A percentile compares a stretch with the other conserved stretches of the same genome.
Evolutionary conservation across 2,888 invertebrate genomes (phyloP).

Genomic region (Parnassius mnemosyne): DNA sequence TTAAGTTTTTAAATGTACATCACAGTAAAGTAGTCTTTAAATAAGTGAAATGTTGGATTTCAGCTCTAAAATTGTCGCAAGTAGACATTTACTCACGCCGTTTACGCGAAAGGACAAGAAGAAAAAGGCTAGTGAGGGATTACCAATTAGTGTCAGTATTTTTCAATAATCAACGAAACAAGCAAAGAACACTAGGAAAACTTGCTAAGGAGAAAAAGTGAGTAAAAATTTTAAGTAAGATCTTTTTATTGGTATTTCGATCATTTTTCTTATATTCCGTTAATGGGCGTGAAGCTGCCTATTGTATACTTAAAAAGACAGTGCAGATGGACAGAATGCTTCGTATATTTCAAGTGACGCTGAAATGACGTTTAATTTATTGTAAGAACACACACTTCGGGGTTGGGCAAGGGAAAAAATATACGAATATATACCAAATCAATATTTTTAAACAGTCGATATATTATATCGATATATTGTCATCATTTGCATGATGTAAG

Average conservation of each 20-base stretch:
- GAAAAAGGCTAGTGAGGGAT: slow-evolving; percentile 94
- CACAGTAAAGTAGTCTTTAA: not conserved
- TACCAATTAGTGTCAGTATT: slow-evolving; percentile 94
- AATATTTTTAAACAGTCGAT: too few species aligned
- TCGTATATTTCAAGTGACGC: too few species aligned
- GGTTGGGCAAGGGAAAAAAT: too few species aligned
- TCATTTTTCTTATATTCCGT: not conserved
- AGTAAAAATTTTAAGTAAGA: slow-evolving; percentile 36
- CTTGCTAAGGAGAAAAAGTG: slow-evolving; percentile 90
- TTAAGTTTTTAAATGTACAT: too few species aligned
- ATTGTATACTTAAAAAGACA: too few species aligned
- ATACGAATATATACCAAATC: too few species aligned
- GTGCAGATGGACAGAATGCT: too few species aligned
- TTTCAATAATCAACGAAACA: slow-evolving; percentile 84
- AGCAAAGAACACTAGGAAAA: slow-evolving; percentile 81
- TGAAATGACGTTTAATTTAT: too few species aligned
- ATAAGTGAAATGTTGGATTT: slow-evolving; percentile 32
- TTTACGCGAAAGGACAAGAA: slow-evolving; percentile 90
- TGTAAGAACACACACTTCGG: too few species aligned
- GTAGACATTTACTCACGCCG: slow-evolving; percentile 94
- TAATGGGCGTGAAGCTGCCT: too few species aligned
- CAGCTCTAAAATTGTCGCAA: slow-evolving; percentile 92
- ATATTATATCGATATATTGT: too few species aligned
- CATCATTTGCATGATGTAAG: too few species aligned
- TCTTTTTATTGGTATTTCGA: not conserved